A percentile compares a stretch with the other conserved stretches of the same genome.
phyloP scores from a whole-genome alignment of 2,113 vertebrate genomes.

The Hypanus sabinus region DNA sequence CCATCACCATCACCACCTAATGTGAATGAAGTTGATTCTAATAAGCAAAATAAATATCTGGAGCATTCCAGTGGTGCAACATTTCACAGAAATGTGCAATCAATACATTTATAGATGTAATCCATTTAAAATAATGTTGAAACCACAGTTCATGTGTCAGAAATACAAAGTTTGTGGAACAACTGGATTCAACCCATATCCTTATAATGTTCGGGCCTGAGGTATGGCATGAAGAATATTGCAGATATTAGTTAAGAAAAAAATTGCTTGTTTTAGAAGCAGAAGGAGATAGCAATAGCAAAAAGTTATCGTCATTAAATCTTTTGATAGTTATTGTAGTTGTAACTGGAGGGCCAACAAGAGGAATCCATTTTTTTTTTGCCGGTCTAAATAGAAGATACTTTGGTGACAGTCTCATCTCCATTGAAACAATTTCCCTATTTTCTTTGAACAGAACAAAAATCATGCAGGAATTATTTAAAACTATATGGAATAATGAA shows the following conservation, averaged over 20 bases:
- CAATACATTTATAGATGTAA: background rate
- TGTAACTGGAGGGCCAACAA: background rate
- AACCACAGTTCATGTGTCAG: background rate
- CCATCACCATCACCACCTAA: background rate
- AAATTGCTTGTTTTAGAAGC: background rate
- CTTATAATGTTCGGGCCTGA: background rate
- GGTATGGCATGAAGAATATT: background rate
- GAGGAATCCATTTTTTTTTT: background rate
- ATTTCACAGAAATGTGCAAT: background rate
- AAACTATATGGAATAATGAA: background rate
- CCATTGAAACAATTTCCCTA: slow-evolving; percentile 12
- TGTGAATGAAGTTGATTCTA: background rate
- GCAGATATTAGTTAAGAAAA: background rate
- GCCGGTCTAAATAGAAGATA: background rate
- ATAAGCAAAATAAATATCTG: background rate
- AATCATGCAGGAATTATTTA: background rate
- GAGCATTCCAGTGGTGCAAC: background rate
- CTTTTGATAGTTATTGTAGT: slow-evolving; percentile 3
- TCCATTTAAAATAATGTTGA: background rate
- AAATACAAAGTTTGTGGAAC: background rate
- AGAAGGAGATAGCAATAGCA: background rate
- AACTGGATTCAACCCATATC: background rate
- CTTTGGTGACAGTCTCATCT: too few species aligned
- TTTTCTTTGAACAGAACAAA: background rate
- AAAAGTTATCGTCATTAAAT: background rate